Percentiles rank a stretch among this genome's conserved stretches.
Evolutionary conservation across 2,888 invertebrate species (phyloP).

Genomic region (Hydriomena furcata): DNA sequence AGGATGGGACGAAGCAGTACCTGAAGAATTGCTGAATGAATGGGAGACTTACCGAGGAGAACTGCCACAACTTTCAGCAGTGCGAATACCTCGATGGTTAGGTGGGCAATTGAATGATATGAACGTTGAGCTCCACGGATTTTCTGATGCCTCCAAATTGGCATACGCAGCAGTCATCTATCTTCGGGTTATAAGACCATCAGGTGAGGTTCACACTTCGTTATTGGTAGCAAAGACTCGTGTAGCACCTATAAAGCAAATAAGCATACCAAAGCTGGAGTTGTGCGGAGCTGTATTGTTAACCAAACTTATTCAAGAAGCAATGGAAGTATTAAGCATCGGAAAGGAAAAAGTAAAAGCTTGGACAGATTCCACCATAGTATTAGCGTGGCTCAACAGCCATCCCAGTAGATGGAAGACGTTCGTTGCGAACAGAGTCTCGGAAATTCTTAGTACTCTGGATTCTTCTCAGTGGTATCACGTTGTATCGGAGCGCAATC

Average conservation of each 20-base stretch:
- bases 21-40: neutral
- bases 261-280: neutral
- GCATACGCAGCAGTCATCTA: conserved; percentile 2
- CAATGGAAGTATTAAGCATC: neutral
- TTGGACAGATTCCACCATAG: too few relatives aligned
- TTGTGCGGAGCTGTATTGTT: neutral
- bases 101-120: neutral
- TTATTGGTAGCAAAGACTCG: conserved; percentile 1
- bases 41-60: neutral
- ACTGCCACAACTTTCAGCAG: neutral
- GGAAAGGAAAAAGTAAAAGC: too few relatives aligned
- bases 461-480: too few relatives aligned
- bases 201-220: neutral
- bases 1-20: neutral
- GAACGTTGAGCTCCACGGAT: neutral
- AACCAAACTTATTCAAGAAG: neutral
- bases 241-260: neutral
- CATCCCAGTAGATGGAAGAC: too few relatives aligned
- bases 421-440: too few relatives aligned
- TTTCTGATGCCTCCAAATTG: neutral
- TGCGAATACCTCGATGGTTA: neutral
- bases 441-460: too few relatives aligned
- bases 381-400: too few relatives aligned
- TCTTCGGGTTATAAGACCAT: neutral
- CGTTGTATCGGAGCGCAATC: too few relatives aligned